Conservation (phyloP, 2,888 invertebrate species). For the Lypha dubia region DNA sequence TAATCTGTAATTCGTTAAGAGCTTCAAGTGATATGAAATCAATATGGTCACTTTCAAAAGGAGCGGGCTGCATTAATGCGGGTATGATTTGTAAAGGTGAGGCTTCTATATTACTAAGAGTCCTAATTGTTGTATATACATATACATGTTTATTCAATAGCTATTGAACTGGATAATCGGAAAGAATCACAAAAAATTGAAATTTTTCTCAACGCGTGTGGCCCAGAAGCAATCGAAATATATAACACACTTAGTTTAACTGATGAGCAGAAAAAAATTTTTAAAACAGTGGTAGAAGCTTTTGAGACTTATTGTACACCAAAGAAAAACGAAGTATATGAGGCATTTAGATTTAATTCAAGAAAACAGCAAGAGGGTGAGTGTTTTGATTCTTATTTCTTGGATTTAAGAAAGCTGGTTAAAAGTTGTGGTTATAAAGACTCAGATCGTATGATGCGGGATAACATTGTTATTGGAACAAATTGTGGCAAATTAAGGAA, state of each 20-base stretch:
- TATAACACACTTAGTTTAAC: constrained; percentile 48
- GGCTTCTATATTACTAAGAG: too few relatives aligned
- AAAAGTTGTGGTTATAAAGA: constrained; percentile 43
- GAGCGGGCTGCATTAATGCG: too few relatives aligned
- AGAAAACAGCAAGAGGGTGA: constrained; percentile 54
- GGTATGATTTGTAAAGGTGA: too few relatives aligned
- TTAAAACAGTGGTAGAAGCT: constrained; percentile 50
- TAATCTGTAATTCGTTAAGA: too few relatives aligned
- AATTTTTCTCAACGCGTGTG: constrained; percentile 62
- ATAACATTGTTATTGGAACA: constrained; percentile 43
- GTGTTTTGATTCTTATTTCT: constrained; percentile 50
- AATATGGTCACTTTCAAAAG: too few relatives aligned
- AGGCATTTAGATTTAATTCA: constrained; percentile 51
- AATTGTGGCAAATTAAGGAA: constrained; percentile 26
- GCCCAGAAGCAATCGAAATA: constrained; percentile 65
- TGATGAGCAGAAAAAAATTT: constrained; percentile 44
- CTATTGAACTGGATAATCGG: constrained; percentile 33
- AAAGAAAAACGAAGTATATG: constrained; percentile 64
- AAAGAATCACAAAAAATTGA: constrained; percentile 46
- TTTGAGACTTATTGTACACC: too few relatives aligned
- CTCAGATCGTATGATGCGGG: constrained; percentile 36
- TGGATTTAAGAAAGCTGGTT: constrained; percentile 38
- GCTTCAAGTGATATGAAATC: too few relatives aligned
- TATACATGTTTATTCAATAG: constrained; percentile 50
- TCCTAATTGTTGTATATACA: too few relatives aligned